Base-by-base conservation (phyloP, 1,140 invertebrate species). In the Metopolophium dirhodum region DNA sequence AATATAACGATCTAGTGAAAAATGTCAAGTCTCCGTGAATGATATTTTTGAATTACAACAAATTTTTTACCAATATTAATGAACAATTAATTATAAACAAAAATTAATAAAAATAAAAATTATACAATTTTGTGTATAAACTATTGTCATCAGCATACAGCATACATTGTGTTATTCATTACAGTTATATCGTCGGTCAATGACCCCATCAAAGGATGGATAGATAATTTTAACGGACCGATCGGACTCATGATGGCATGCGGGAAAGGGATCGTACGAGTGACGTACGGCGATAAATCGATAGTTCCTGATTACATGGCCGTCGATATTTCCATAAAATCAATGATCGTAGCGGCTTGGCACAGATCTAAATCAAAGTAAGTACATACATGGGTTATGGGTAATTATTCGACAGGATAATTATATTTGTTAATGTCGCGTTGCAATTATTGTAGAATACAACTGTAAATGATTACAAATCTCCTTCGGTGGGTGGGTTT, bases 191-290 rank as follows among this genome's bases (percentile, higher is more conserved):
- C 97, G 41, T 96, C 97, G 26, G 95, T 96, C 47, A 96, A 96
- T 94, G 97, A 97, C 95, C 97, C 97, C 1, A 96, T 97, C 2
- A 96, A 97, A 94, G 98, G 98, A 41, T 99, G 99, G 99, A 98
- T 99, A 90, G 99, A 99, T 95, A 99, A 99, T 95, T 98, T 98
- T 95, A 99, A 99, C 95, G 99, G 99, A 30, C 98, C 99, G 9
- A 98, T 98, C 94, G 98, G 97, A 35, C 96, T 98, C 90, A 97
- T 98, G 83, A 97, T 97, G 8, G 98, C 97, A 9, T 96, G 97
- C 94, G 98, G 98, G 93, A 99, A 99, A 96, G 98, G 98, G 30
- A 96, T 99, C 90, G 97, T 99, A 95, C 96, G 96, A 54, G 89
- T 93, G 14, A 91, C 93, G 22, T 93, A 94, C 14, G 22, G 51